Evolutionary conservation across 2,113 vertebrate species (phyloP).

Genomic region (Hemibagrus wyckioides): DNA sequence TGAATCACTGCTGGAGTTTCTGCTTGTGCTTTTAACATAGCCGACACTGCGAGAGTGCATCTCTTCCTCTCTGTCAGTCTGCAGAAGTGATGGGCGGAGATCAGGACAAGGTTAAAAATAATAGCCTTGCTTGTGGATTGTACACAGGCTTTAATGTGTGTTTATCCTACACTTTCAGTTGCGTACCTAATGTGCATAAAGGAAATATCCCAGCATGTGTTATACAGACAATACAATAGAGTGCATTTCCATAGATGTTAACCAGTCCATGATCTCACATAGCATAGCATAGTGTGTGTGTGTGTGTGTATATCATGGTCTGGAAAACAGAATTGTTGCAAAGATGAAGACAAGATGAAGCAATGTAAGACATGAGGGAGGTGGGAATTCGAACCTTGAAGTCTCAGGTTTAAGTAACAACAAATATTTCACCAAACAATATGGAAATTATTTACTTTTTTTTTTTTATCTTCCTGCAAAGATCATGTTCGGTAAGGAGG

Average conservation of each 20-base stretch:
- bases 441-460: neutral
- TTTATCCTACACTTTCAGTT: slow-evolving; percentile 10
- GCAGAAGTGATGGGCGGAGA: slow-evolving; percentile 2
- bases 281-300: neutral
- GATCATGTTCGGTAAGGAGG: neutral
- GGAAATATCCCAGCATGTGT: slow-evolving; percentile 23
- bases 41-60: neutral
- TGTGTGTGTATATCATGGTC: neutral
- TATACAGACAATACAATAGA: neutral
- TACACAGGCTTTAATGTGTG: neutral
- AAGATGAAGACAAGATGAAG: neutral
- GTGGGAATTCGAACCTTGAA: neutral
- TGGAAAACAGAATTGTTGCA: neutral
- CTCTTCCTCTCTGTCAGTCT: neutral
- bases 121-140: neutral
- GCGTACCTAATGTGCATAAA: neutral
- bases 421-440: no score
- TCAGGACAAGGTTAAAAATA: slow-evolving; percentile 23
- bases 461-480: neutral
- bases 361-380: neutral
- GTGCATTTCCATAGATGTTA: neutral
- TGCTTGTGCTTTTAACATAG: slow-evolving; percentile 21
- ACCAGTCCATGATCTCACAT: neutral
- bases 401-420: neutral
- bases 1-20: slow-evolving; percentile 45